These are phyloP conservation scores for Catalaphyllia jardinei DNA, from an alignment of 64 coral and sea anemone species.

Conservation along the genomic window DNA sequence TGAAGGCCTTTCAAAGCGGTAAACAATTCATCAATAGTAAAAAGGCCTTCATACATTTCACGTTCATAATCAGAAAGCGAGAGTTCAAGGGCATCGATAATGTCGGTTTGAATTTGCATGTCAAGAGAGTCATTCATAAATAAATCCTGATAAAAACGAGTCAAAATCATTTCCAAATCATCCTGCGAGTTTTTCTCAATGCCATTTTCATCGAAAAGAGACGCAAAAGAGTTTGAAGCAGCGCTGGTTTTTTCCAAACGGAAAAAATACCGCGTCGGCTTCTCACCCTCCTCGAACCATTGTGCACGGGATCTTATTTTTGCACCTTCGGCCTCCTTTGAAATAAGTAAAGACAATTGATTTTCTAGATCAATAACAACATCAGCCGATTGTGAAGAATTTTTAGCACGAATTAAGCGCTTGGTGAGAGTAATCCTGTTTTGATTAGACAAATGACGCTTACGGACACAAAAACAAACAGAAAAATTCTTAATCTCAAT, in stretches of 20 bases:
- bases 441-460: no score
- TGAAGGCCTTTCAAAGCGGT: neutral
- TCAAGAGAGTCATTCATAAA: neutral
- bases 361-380: no score
- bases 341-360: neutral
- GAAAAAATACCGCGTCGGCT: slow-evolving; percentile 23
- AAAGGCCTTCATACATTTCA: neutral
- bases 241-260: neutral
- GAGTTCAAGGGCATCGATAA: neutral
- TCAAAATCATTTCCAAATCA: neutral
- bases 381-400: neutral
- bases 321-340: neutral
- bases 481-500: neutral
- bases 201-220: neutral
- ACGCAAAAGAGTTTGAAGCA: neutral
- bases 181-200: neutral
- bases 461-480: neutral
- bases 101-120: neutral
- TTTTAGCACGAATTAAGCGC: neutral
- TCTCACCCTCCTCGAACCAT: slow-evolving; percentile 50
- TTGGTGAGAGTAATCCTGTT: no score
- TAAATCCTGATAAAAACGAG: neutral
- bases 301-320: neutral
- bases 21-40: neutral
- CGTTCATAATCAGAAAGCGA: neutral